Evolutionary conservation across 2,113 vertebrate species (phyloP).

Genomic region (Speoplatyrhinus poulsoni): DNA sequence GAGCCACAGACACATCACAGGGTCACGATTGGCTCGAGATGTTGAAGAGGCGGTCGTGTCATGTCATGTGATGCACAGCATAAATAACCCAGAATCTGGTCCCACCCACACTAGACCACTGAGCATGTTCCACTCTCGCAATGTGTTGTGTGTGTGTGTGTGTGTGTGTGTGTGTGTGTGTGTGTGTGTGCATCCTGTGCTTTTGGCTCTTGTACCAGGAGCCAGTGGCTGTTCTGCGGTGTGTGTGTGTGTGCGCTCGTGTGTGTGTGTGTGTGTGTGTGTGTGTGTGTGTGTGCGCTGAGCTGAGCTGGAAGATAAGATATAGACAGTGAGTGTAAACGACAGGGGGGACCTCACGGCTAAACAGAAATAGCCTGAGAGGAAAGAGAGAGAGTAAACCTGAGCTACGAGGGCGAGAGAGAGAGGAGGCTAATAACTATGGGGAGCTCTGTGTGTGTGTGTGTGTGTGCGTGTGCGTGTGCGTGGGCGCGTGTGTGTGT

Average conservation of each 20-base stretch:
- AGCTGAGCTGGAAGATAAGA: slow-evolving; percentile 28
- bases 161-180: neutral
- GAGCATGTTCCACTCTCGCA: neutral
- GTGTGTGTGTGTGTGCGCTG: slow-evolving; percentile 3
- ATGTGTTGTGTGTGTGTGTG: neutral
- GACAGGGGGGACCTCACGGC: slow-evolving; percentile 53
- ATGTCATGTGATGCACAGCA: slow-evolving; percentile 52
- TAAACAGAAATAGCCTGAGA: slow-evolving; percentile 64
- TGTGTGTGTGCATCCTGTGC: neutral
- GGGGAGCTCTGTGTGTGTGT: slow-evolving; percentile 1
- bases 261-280: slow-evolving; percentile 13
- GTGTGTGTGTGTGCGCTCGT: neutral
- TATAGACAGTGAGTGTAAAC: slow-evolving; percentile 52
- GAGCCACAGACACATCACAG: slow-evolving; percentile 32
- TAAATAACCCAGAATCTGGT: slow-evolving; percentile 69
- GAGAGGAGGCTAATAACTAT: slow-evolving; percentile 17
- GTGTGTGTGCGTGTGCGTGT: slow-evolving; percentile 7
- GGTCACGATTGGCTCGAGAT: slow-evolving; percentile 49
- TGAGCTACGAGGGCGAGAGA: slow-evolving; percentile 11
- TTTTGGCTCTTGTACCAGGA: slow-evolving; percentile 10
- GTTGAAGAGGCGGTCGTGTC: slow-evolving; percentile 58
- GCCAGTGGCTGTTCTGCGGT: slow-evolving; percentile 41
- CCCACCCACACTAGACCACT: slow-evolving; percentile 42
- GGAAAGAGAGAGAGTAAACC: slow-evolving; percentile 39
- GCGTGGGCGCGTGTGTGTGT: slow-evolving; percentile 21